These are phyloP conservation scores for Apodemia mormo DNA, from an alignment of 2,888 invertebrate genomes.

Conservation along the genomic window DNA sequence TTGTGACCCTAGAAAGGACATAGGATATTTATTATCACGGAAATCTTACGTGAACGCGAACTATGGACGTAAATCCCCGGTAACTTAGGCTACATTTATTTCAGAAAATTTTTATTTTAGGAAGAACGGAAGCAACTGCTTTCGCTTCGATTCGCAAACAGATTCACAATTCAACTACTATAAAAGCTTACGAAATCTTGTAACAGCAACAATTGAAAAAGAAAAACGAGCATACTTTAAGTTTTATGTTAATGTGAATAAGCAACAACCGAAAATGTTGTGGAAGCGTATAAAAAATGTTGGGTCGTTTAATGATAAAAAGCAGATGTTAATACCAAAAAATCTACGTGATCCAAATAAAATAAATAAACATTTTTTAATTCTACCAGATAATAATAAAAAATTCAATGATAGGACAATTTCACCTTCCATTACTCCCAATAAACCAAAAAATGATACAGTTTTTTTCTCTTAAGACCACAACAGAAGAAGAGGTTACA, in stretches of 20 bases:
- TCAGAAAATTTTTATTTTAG: too few species aligned
- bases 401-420: background rate
- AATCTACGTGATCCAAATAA: conserved; percentile 23
- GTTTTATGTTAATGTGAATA: conserved; percentile 17
- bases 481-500: conserved; percentile 19
- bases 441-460: conserved; percentile 36
- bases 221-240: conserved; percentile 2
- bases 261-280: background rate
- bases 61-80: too few species aligned
- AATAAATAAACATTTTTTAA: conserved; percentile 30
- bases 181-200: conserved; percentile 16
- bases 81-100: too few species aligned
- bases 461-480: conserved; percentile 34
- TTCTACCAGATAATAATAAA: conserved; percentile 9
- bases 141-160: too few species aligned
- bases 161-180: background rate
- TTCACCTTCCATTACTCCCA: conserved; percentile 32
- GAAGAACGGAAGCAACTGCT: too few species aligned
- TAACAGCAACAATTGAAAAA: conserved; percentile 10
- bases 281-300: background rate
- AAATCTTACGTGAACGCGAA: too few species aligned
- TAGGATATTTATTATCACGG: too few species aligned
- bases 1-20: too few species aligned
- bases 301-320: background rate
- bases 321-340: background rate